Conservation (phyloP, 2,888 invertebrate genomes). For the Octonoba sinensis region DNA sequence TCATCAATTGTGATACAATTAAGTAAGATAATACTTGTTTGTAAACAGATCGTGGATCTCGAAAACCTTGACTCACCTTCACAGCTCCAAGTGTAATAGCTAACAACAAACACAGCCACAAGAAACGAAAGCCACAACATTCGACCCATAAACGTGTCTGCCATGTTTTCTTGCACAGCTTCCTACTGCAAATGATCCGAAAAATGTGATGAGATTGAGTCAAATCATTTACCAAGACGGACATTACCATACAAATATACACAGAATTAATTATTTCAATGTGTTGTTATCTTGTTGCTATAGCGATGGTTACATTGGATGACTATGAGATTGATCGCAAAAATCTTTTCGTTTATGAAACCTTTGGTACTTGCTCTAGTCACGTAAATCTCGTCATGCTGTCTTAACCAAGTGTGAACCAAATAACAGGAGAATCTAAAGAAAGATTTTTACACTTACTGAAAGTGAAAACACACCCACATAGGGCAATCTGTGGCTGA, state of each 20-base stretch:
- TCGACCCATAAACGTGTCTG: conserved; percentile 35
- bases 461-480: too few relatives aligned
- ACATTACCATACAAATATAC: conserved; percentile 44
- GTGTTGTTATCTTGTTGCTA: conserved; percentile 59
- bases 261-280: conserved; percentile 40
- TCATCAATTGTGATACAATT: too few relatives aligned
- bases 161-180: conserved; percentile 31
- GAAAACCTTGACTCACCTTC: conserved; percentile 42
- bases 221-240: conserved; percentile 45
- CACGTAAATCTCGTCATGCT: conserved; percentile 54
- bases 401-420: conserved; percentile 11
- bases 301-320: conserved; percentile 57
- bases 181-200: conserved; percentile 16
- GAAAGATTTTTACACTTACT: too few relatives aligned
- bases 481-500: too few relatives aligned
- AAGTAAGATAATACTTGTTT: too few relatives aligned
- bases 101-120: conserved; percentile 19
- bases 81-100: conserved; percentile 48
- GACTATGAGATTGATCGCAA: conserved; percentile 54
- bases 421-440: too few relatives aligned
- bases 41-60: too few relatives aligned
- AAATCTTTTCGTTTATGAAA: conserved; percentile 27
- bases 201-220: conserved; percentile 27
- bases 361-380: conserved; percentile 7
- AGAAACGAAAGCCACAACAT: conserved; percentile 35